Conservation (phyloP, 2,888 invertebrate species). For the Drosophila paramelanica region DNA sequence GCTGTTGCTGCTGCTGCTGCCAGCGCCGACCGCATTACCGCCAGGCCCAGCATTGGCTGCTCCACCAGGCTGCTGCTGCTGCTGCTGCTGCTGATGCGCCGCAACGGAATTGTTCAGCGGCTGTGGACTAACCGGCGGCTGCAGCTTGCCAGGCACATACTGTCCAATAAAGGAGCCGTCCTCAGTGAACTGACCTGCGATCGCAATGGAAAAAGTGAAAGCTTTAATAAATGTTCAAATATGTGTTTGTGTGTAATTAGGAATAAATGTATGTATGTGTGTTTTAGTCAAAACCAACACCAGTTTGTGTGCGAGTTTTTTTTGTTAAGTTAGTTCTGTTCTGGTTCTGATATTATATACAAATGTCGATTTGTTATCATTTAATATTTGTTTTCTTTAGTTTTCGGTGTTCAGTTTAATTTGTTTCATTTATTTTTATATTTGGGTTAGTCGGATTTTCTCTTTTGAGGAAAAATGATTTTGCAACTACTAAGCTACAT, state of each 20-base stretch:
- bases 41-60: conserved; percentile 12
- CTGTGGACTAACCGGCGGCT: conserved; percentile 86
- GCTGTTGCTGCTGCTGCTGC: conserved; percentile 22
- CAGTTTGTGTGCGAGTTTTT: conserved; percentile 8
- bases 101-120: conserved; percentile 75
- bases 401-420: not conserved
- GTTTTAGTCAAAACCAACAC: conserved; percentile 52
- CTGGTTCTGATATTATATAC: not conserved
- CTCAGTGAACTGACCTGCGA: conserved; percentile 92
- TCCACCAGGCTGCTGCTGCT: not conserved
- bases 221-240: not conserved
- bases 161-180: conserved; percentile 99
- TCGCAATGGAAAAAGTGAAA: not conserved
- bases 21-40: conserved; percentile 11
- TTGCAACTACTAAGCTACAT: conserved; percentile 4
- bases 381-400: not conserved
- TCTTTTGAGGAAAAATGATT: not conserved
- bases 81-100: conserved; percentile 80
- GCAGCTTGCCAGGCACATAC: conserved; percentile 94
- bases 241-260: not conserved
- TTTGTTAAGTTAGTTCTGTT: conserved; percentile 25
- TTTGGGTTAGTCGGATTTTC: conserved; percentile 14
- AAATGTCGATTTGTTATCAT: not conserved
- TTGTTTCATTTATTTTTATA: no score
- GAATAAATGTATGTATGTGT: not conserved